A percentile compares a stretch with the other conserved stretches of the same genome.
These are phyloP conservation scores for Stercorarius parasiticus DNA, from an alignment of 2,113 vertebrate species.

Conservation along the genomic window DNA sequence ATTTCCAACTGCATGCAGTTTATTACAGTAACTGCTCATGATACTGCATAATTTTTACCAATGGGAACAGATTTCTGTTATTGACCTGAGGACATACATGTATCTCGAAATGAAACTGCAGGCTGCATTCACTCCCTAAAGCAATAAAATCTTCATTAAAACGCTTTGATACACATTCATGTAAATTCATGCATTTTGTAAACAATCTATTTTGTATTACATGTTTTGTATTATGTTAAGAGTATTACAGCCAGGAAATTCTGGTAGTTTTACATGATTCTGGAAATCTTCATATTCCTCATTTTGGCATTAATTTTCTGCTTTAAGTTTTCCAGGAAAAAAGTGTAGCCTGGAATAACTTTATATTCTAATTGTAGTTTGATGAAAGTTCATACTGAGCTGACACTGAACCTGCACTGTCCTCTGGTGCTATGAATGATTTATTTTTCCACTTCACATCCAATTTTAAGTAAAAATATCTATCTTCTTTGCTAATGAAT, in stretches of 20 bases:
- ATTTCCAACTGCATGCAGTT: background rate
- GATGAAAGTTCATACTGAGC: background rate
- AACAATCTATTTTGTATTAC: background rate
- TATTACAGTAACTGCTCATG: background rate
- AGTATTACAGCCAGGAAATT: background rate
- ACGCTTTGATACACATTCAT: background rate
- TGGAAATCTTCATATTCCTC: background rate
- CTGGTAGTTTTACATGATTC: background rate
- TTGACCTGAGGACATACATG: background rate
- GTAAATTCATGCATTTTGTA: constrained; percentile 12
- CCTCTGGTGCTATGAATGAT: background rate
- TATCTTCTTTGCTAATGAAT: background rate
- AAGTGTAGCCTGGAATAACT: background rate
- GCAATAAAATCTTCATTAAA: background rate
- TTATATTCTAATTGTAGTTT: background rate
- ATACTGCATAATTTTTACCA: background rate
- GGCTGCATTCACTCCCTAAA: background rate
- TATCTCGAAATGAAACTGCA: background rate
- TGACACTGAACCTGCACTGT: background rate
- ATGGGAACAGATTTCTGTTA: background rate
- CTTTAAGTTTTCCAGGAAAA: background rate
- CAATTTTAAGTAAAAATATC: background rate
- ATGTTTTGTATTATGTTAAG: too few species aligned
- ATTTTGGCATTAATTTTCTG: background rate
- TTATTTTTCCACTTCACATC: background rate